Evolutionary conservation across 64 coral and sea anemone genomes (phyloP).

Genomic region (Montipora capricornis): DNA sequence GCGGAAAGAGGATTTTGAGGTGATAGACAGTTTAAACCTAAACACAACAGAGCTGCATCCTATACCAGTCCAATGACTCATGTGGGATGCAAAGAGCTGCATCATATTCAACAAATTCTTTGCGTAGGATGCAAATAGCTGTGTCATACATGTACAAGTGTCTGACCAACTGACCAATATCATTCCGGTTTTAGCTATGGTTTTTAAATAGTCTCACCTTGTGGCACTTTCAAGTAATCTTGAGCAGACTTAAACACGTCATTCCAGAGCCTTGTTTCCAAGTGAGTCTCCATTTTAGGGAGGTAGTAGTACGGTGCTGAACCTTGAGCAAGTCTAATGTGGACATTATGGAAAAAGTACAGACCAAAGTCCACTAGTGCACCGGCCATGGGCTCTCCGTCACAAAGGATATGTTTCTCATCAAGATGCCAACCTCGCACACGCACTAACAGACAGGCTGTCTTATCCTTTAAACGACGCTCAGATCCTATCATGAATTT

Average conservation of each 20-base stretch:
- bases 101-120: too few species aligned
- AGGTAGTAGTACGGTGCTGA: constrained; percentile 98
- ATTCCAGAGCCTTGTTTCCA: constrained; percentile 97
- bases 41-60: too few species aligned
- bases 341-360: constrained; percentile 97
- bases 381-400: constrained; percentile 90
- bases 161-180: too few species aligned
- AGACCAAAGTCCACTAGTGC: constrained; percentile 96
- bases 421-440: constrained; percentile 95
- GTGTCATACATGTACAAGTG: too few species aligned
- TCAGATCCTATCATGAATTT: constrained; percentile 69
- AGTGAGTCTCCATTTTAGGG: constrained; percentile 97
- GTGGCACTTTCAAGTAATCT: constrained; percentile 94
- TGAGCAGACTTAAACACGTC: constrained; percentile 95
- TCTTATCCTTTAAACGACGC: constrained; percentile 90
- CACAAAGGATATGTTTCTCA: constrained; percentile 96
- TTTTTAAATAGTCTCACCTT: constrained; percentile 61
- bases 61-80: too few species aligned
- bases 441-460: constrained; percentile 81
- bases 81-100: too few species aligned
- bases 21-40: too few species aligned
- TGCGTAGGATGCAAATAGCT: too few species aligned
- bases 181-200: too few species aligned
- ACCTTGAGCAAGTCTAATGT: constrained; percentile 72
- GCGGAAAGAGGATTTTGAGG: too few species aligned